Base-by-base conservation (phyloP, 2,113 vertebrate genomes). In the Sander lucioperca region DNA sequence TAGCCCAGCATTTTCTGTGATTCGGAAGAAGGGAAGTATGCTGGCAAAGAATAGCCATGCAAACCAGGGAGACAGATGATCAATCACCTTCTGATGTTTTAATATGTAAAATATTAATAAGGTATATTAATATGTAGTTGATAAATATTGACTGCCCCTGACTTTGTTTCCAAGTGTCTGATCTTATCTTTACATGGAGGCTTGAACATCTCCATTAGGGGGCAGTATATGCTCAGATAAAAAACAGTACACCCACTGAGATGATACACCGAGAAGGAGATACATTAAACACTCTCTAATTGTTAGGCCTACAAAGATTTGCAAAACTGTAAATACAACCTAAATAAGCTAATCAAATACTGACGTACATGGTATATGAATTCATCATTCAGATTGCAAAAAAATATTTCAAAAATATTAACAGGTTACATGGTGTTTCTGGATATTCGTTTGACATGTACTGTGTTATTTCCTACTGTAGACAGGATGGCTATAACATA, bases 191-290 rank as follows among this genome's bases (percentile, higher is more conserved):
- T 66, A 39, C 53, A 10, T 51, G 48, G 18, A 14, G 21, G 47
- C 7, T n/a, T 62, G 21, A 53, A 15, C 11, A 23, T 73, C 14
- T 64, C 89, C 95, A 88, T 59, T 74, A 91, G 95, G 85, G 84
- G 91, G 84, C 87, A 88, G 87, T 91, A 87, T 89, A 47, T 45
- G 70, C 45, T 75, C 80, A 92, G 5, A 54, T 72, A 77, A 73
- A 19, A 54, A 53, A 59, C 48, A 67, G 47, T 10, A 25, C 43
- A 66, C 50, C 25, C 30, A 69, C 15, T 53, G 48, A 71, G 53
- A 58, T n/a, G 56, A 27, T 59, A 10, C 36, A 71, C 36, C 25
- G 39, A 57, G 47, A 63, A 53, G 47, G 66, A 64, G 53, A 39
- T 57, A 62, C 6, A 73, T 70, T 47, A n/a, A 57, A 83, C 81